These are phyloP conservation scores for Parauchenoglanis ngamensis DNA, from an alignment of 2,797 vertebrate genomes.

Conservation along the genomic window DNA sequence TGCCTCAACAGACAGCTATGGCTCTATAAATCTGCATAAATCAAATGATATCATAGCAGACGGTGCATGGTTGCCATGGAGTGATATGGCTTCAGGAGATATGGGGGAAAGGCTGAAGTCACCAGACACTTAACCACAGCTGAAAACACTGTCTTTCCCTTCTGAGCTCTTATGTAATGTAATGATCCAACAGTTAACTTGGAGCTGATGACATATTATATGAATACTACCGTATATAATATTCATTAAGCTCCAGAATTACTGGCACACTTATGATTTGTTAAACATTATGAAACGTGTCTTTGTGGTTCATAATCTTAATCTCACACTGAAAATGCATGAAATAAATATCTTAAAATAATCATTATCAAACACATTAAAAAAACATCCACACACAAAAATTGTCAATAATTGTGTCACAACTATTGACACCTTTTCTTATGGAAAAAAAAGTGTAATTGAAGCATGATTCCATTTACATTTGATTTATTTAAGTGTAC, in stretches of 20 bases:
- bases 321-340: background rate
- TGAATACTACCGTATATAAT: background rate
- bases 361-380: background rate
- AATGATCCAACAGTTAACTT: background rate
- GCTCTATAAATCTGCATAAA: slow-evolving; percentile 40
- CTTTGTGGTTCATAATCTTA: background rate
- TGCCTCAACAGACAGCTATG: slow-evolving; percentile 29
- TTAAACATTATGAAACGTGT: background rate
- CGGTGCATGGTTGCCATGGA: slow-evolving; percentile 45
- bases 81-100: slow-evolving; percentile 34
- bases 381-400: background rate
- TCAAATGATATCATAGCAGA: slow-evolving; percentile 44
- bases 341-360: background rate
- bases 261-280: background rate
- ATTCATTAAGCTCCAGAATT: background rate
- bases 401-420: background rate
- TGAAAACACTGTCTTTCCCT: background rate
- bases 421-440: background rate
- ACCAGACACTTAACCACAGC: slow-evolving; percentile 11
- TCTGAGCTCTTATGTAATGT: slow-evolving; percentile 15
- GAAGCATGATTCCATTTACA: background rate
- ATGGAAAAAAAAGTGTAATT: background rate
- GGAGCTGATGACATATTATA: slow-evolving; percentile 5
- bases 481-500: background rate
- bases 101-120: slow-evolving; percentile 16